Evolutionary conservation across 2,888 invertebrate species (phyloP).

Genomic region (Nemotelus nigrinus): DNA sequence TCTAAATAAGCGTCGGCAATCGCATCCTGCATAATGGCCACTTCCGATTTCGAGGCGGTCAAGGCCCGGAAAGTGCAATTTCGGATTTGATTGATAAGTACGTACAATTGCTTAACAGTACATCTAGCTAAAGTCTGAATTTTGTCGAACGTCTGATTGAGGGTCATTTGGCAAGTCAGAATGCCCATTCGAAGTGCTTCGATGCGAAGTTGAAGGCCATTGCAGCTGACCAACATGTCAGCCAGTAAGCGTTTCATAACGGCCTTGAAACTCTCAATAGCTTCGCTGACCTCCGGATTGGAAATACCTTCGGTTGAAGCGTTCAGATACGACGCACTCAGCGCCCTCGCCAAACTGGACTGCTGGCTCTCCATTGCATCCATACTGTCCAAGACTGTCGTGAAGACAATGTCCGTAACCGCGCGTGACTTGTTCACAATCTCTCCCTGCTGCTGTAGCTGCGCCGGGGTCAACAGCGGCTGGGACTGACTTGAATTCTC

Average conservation of each 20-base stretch:
- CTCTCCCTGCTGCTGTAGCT: not conserved
- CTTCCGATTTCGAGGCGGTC: slow-evolving; percentile 28
- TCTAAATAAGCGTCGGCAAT: slow-evolving; percentile 14
- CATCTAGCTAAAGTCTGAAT: not conserved
- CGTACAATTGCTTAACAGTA: slow-evolving; percentile 8
- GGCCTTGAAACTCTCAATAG: slow-evolving; percentile 8
- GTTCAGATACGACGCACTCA: not conserved
- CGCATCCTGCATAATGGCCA: slow-evolving; percentile 30
- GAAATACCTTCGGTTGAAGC: not conserved
- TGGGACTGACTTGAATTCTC: not conserved
- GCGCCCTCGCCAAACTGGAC: not conserved
- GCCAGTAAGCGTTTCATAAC: not conserved
- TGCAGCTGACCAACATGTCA: not conserved
- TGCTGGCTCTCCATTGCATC: slow-evolving; percentile 6
- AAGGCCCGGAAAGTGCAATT: slow-evolving; percentile 27
- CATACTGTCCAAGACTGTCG: not conserved
- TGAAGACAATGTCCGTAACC: slow-evolving; percentile 23
- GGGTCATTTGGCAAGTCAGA: slow-evolving; percentile 7
- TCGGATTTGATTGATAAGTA: slow-evolving; percentile 16
- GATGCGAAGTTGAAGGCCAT: slow-evolving; percentile 3
- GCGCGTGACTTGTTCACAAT: slow-evolving; percentile 13
- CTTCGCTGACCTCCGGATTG: not conserved
- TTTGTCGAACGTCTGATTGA: slow-evolving; percentile 6
- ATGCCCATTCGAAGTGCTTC: slow-evolving; percentile 32
- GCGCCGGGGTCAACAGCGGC: not conserved